These are phyloP conservation scores for Alloscopus bannaensis DNA, from an alignment of 2,888 invertebrate species.

Conservation along the genomic window DNA sequence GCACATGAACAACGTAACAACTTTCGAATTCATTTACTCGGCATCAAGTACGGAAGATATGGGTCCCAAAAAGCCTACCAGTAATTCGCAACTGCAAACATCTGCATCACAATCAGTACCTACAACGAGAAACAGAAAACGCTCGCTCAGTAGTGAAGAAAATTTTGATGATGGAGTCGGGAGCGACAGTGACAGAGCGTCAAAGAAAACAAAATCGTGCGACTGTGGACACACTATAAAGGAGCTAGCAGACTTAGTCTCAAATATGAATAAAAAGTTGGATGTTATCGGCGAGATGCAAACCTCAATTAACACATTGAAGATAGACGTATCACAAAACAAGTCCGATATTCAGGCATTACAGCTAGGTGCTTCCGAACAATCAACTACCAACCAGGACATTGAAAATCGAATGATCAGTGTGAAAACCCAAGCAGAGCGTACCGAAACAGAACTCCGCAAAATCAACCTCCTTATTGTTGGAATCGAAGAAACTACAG, in stretches of 20 bases:
- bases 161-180: background rate
- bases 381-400: background rate
- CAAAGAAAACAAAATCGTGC: background rate
- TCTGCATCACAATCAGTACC: background rate
- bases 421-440: background rate
- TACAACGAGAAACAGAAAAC: background rate
- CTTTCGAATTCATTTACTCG: background rate
- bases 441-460: background rate
- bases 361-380: background rate
- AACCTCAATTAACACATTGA: background rate
- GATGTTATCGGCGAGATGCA: background rate
- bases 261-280: background rate
- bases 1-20: background rate
- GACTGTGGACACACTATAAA: background rate
- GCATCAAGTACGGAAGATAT: background rate
- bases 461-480: constrained; percentile 10
- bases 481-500: background rate
- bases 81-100: no score
- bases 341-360: background rate
- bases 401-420: background rate
- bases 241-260: background rate
- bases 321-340: background rate
- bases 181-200: background rate
- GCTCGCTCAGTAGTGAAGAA: background rate
- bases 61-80: no score